A percentile compares a stretch with the other conserved stretches of the same genome.
Evolutionary conservation across 2,888 invertebrate species (phyloP).

Genomic region (Scaptomyza reducta): DNA sequence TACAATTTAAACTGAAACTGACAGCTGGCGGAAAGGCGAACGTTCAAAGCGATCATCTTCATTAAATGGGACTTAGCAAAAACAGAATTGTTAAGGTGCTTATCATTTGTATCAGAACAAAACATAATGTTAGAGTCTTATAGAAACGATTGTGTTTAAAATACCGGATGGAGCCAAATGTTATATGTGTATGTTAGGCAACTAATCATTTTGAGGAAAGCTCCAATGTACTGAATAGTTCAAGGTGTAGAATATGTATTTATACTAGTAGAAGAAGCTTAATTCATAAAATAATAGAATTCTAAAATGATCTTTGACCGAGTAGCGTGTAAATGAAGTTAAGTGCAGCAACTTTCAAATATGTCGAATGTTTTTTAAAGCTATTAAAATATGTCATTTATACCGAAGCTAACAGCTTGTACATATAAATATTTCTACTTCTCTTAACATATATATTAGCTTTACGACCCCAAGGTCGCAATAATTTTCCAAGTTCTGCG

Average conservation of each 20-base stretch:
- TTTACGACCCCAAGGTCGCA: neutral
- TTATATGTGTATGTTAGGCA: neutral
- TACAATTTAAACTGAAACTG: neutral
- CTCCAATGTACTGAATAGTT: neutral
- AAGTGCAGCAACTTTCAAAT: neutral
- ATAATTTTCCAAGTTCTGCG: neutral
- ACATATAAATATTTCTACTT: neutral
- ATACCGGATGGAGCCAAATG: neutral
- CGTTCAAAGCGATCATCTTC: neutral
- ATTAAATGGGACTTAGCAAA: neutral
- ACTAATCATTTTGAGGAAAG: neutral
- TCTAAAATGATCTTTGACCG: neutral
- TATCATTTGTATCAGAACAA: neutral
- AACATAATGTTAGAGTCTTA: too few relatives aligned
- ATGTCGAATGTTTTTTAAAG: neutral
- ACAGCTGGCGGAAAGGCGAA: neutral
- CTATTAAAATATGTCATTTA: neutral
- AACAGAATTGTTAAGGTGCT: neutral
- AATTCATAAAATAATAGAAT: neutral
- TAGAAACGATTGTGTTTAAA: neutral
- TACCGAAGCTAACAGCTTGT: neutral
- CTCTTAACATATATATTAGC: neutral
- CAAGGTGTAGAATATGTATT: neutral
- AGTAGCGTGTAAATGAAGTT: neutral
- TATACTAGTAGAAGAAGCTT: neutral